A percentile compares a stretch with the other conserved stretches of the same genome.
These are phyloP conservation scores for Microctonus hyperodae DNA, from an alignment of 2,888 invertebrate species.

Conservation along the genomic window DNA sequence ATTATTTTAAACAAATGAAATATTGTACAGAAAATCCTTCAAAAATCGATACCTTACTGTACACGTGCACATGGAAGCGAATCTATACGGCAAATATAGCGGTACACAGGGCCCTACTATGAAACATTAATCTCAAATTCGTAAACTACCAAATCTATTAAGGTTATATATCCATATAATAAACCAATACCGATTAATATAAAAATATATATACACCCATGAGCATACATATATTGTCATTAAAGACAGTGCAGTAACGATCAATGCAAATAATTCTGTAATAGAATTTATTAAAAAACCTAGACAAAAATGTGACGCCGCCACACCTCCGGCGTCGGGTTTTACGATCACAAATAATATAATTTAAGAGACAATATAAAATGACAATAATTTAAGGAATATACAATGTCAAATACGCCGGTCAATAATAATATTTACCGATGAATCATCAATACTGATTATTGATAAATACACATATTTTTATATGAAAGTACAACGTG, in stretches of 20 bases:
- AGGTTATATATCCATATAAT: no score
- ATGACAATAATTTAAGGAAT: not conserved
- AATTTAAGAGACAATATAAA: not conserved
- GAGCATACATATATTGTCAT: no score
- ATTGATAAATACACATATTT: no score
- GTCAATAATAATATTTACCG: not conserved
- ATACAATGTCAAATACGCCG: not conserved
- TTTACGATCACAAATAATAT: not conserved
- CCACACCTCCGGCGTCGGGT: not conserved
- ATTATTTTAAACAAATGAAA: not conserved
- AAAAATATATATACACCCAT: no score
- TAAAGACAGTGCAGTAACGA: no score
- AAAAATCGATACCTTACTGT: no score
- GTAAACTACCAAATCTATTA: no score
- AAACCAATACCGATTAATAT: no score
- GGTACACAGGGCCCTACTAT: no score
- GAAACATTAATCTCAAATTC: no score
- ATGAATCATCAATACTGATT: not conserved
- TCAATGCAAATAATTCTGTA: not conserved
- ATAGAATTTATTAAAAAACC: not conserved
- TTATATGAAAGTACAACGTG: not conserved
- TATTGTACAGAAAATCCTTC: not conserved
- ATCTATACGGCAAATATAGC: no score
- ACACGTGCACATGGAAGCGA: no score
- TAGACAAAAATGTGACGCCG: conserved; percentile 7